These are phyloP conservation scores for Trematomus loennbergii DNA, from an alignment of 2,113 vertebrate species.

Conservation along the genomic window DNA sequence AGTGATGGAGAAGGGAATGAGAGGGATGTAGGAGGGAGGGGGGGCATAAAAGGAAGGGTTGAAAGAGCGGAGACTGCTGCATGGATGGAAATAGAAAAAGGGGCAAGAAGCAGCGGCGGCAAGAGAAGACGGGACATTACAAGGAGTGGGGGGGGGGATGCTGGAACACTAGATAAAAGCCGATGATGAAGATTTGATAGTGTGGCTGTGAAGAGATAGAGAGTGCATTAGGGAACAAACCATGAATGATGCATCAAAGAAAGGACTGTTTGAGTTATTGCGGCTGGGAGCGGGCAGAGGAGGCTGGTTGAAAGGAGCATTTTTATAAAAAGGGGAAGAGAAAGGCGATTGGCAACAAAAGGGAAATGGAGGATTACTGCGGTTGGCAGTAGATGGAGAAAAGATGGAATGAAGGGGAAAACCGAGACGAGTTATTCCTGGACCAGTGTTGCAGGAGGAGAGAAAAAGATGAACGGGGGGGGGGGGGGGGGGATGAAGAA, in stretches of 20 bases:
- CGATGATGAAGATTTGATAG: conserved; percentile 77
- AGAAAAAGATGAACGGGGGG: conserved; percentile 15
- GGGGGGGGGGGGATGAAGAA: conserved; percentile 25
- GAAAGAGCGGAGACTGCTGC: conserved; percentile 59
- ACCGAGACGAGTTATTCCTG: conserved; percentile 50
- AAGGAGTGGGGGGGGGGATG: conserved; percentile 10
- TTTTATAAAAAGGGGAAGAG: conserved; percentile 33
- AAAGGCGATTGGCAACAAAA: conserved; percentile 53
- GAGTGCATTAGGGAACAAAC: conserved; percentile 79
- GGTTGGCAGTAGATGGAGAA: conserved; percentile 35
- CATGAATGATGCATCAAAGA: conserved; percentile 81
- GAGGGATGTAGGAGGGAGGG: conserved; percentile 26
- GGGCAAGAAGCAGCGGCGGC: conserved; percentile 31
- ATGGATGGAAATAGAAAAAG: conserved; percentile 56
- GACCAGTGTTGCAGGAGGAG: conserved; percentile 26
- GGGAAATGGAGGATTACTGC: conserved; percentile 39
- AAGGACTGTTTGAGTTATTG: conserved; percentile 63
- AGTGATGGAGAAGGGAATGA: conserved; percentile 57
- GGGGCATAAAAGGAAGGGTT: conserved; percentile 48
- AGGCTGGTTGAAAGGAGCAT: conserved; percentile 59
- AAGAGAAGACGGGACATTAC: conserved; percentile 51
- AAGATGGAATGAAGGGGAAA: conserved; percentile 39
- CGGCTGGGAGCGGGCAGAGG: conserved; percentile 18
- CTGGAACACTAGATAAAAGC: conserved; percentile 73
- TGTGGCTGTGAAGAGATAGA: conserved; percentile 70